A percentile compares a stretch with the other conserved stretches of the same genome.
Evolutionary conservation across 2,797 vertebrate genomes (phyloP).

Genomic region (Helicolenus hilgendorfi): DNA sequence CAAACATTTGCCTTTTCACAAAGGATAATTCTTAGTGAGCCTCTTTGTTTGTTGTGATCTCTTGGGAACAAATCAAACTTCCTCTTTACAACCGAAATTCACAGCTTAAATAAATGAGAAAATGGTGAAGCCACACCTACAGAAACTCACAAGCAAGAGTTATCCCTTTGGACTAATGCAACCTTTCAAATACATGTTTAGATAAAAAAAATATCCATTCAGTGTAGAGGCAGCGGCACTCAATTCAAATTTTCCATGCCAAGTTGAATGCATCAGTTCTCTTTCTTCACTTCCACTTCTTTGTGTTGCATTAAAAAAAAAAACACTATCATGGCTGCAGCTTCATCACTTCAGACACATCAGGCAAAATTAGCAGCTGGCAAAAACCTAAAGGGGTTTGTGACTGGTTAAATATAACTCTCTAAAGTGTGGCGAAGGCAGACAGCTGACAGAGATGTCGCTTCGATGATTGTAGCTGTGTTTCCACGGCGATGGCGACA

Average conservation of each 20-base stretch:
- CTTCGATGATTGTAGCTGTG: slow-evolving; percentile 7
- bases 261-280: neutral
- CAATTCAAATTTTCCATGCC: neutral
- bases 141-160: slow-evolving; percentile 32
- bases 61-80: slow-evolving; percentile 21
- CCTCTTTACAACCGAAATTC: slow-evolving; percentile 63
- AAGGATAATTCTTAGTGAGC: slow-evolving; percentile 5
- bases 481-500: slow-evolving; percentile 5
- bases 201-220: slow-evolving; percentile 34
- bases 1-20: slow-evolving; percentile 9
- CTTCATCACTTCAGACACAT: slow-evolving; percentile 65
- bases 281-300: neutral
- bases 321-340: slow-evolving; percentile 15
- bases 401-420: slow-evolving; percentile 37
- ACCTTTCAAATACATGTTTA: slow-evolving; percentile 34
- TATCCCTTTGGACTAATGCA: slow-evolving; percentile 58
- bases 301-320: slow-evolving; percentile 19
- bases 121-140: slow-evolving; percentile 36
- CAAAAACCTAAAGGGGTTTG: slow-evolving; percentile 34
- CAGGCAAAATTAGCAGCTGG: slow-evolving; percentile 63
- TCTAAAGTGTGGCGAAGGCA: slow-evolving; percentile 31
- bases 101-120: slow-evolving; percentile 77
- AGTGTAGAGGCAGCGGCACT: slow-evolving; percentile 29
- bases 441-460: slow-evolving; percentile 19
- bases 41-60: slow-evolving; percentile 32